Base-by-base conservation (phyloP, 2,797 vertebrate species). In the Hirundo rustica region DNA sequence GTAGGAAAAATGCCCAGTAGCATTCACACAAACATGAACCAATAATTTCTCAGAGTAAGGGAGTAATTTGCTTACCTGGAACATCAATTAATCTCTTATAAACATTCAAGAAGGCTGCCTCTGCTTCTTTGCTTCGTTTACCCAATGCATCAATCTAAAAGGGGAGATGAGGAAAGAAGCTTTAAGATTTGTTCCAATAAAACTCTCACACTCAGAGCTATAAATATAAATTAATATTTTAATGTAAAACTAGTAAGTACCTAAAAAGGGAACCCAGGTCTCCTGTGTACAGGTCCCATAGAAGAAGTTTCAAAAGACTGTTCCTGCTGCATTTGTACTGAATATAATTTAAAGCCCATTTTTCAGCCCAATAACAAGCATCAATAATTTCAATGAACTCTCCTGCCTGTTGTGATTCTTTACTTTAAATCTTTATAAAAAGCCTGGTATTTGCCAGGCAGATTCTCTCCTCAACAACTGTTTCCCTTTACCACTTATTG, bases 101-200 rank as follows among this genome's bases (percentile, higher is more conserved):
- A 96, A 99, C 99, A 96, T 99, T 99, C 97, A 99, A 98, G 98
- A 99, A 99, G 97, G 99, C 99, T 88, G 99, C 99, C 98, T 99
- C 99, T 91, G 99, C 99, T 98, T 99, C 99, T 98, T 99, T 99
- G 98, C 99, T 99, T 98, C 99, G 98, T 98, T 99, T 99, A 97
- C 99, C 99, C 98, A 99, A 97, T 85, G 99, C 99, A 96, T 99
- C 99, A 61, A 99, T 99, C 99, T 99, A 96, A 81, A 95, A 91
- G 54, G 45, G 36, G 42, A 32, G 17, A 83, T 55, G 71, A 94
- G 79, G 87, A 84, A 96, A 94, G 64, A 65, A 40, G 51, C 53
- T 74, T 91, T 97, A 87, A 97, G 71, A 62, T 50, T 76, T 64
- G 45, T 72, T 88, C 62, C 84, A 91, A 34, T 29, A 67, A 47